Evolutionary conservation across 1,140 invertebrate species (phyloP), one percentile per base, ranked within the genome.

Genomic region (Temnothorax nylanderi): DNA sequence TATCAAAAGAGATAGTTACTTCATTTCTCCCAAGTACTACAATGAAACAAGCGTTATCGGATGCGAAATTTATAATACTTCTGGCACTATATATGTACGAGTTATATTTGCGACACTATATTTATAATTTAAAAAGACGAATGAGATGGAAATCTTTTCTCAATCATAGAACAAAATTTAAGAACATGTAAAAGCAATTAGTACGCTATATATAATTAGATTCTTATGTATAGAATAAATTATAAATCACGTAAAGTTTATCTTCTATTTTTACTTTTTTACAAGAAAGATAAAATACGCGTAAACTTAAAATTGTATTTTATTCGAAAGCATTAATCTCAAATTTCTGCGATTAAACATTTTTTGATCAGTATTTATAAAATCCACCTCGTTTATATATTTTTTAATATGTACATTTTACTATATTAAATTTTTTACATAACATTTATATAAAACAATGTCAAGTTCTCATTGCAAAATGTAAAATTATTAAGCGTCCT

Each of bases 1-100:
- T 87, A 87, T 90, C 84, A 85, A 89, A 34, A 56, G 21, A 54
- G 62, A 64, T 87, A 87, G 89, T 87, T 89, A 87, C 88, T 90
- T 75, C 88, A 90, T 90, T 90, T 78, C 77, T 81, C 51, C 58
- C 56, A 77, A 89, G 88, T 26, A 26, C 62, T 89, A 84, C 72
- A 82, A 89, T 89, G 47, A 89, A 60, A 51, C 34, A 89, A 69
- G 47, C 65, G 32, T 87, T 90, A 89, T 87, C 77, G 77, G 84
- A 76, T 51, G 21, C 75, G 44, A 78, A 3, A 69, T 87, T 84
- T 84, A 87, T 84, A 89, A 90, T 74, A 51, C 47, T 80, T 87
- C 41, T 41, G 58, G 6, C 13, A 10, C 11, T 81, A 47, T 21
- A 32, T 65, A 11, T 21, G 3, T n/a, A 11, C n/a, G 2, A 74